These are phyloP conservation scores for Lepidocyrtoides sp. DNA, from an alignment of 2,888 invertebrate species.

Conservation along the genomic window DNA sequence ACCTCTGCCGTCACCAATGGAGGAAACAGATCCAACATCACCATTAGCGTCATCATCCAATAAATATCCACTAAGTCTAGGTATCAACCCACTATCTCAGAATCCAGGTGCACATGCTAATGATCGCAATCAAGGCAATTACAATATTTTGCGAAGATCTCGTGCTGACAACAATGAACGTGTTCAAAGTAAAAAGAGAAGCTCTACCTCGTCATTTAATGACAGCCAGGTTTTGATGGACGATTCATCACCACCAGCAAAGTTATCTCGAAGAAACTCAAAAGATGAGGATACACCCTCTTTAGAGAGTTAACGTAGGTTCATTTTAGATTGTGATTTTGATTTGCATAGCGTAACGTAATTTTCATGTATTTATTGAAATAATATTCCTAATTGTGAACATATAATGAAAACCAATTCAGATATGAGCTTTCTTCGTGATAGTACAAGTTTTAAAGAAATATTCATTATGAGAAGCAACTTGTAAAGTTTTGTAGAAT, in stretches of 20 bases:
- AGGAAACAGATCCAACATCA: neutral
- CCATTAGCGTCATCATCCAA: neutral
- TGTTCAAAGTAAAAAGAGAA: neutral
- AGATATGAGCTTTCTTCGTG: neutral
- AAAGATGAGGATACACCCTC: neutral
- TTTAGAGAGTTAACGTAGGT: slow-evolving; percentile 43
- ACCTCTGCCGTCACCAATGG: slow-evolving; percentile 8
- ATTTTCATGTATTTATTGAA: too few species aligned
- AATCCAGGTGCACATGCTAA: too few species aligned
- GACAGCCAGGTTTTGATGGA: slow-evolving; percentile 56
- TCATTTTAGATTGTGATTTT: neutral
- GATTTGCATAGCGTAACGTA: too few species aligned
- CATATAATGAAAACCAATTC: too few species aligned
- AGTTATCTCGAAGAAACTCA: slow-evolving; percentile 24
- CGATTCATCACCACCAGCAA: slow-evolving; percentile 49
- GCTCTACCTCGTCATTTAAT: slow-evolving; percentile 52
- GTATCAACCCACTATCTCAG: too few species aligned
- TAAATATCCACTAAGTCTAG: too few species aligned
- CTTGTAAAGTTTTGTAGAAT: neutral
- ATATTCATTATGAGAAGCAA: neutral
- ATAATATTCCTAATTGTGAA: too few species aligned
- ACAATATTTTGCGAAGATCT: slow-evolving; percentile 20
- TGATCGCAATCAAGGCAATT: neutral
- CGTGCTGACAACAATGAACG: neutral
- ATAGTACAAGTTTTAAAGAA: slow-evolving; percentile 19